Evolutionary conservation across 2,113 vertebrate genomes (phyloP).

Genomic region (Xiphophorus hellerii): DNA sequence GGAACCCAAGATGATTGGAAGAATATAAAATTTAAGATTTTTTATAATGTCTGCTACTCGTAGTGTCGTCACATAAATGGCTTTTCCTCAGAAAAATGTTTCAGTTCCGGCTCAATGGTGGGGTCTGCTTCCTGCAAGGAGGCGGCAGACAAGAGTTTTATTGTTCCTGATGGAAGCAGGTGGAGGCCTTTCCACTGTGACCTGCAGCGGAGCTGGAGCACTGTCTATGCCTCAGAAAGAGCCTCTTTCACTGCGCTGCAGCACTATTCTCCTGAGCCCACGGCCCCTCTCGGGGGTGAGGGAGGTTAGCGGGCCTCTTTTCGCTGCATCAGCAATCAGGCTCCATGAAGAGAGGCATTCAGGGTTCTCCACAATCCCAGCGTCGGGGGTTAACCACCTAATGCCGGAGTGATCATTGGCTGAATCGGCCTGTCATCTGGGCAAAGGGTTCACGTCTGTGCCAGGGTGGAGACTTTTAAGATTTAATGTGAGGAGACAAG

Average conservation of each 20-base stretch:
- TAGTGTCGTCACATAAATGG: background rate
- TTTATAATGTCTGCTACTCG: background rate
- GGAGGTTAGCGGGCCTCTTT: background rate
- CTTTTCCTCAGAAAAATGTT: background rate
- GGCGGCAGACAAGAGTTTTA: slow-evolving; percentile 51
- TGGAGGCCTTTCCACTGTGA: slow-evolving; percentile 49
- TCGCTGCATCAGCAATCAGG: slow-evolving; percentile 6
- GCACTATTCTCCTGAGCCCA: slow-evolving; percentile 20
- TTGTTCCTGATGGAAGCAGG: slow-evolving; percentile 65
- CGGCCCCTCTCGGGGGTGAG: slow-evolving; percentile 13
- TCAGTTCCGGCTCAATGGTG: slow-evolving; percentile 1
- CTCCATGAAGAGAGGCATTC: slow-evolving; percentile 60
- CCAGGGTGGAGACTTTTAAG: slow-evolving; percentile 50
- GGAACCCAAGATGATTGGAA: too few species aligned
- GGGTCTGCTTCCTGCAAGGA: slow-evolving; percentile 18
- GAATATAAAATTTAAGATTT: background rate
- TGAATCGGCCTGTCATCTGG: slow-evolving; percentile 38
- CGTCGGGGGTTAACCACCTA: slow-evolving; percentile 40
- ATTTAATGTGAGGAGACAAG: slow-evolving; percentile 46
- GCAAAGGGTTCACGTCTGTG: slow-evolving; percentile 47
- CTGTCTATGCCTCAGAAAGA: slow-evolving; percentile 38
- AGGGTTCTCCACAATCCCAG: slow-evolving; percentile 36
- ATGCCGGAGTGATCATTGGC: slow-evolving; percentile 10
- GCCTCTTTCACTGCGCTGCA: too few species aligned
- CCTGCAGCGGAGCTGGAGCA: slow-evolving; percentile 7